These are phyloP conservation scores for Teinopalpus imperialis DNA, from an alignment of 2,888 invertebrate species.

Conservation along the genomic window DNA sequence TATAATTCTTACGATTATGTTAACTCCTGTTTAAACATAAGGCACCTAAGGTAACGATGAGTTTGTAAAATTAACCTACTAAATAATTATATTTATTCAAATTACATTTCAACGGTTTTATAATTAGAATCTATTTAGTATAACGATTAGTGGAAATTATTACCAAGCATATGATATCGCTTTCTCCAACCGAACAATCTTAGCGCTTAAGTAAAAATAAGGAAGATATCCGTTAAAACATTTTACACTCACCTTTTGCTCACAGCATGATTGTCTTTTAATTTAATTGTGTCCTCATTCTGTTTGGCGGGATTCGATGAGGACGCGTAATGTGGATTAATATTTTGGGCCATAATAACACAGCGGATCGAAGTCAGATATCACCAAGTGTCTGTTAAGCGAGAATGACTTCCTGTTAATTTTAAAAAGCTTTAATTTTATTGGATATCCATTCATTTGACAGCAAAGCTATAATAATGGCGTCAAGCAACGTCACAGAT, in stretches of 20 bases:
- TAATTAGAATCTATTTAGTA: background rate
- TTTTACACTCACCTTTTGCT: conserved; percentile 88
- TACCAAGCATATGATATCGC: background rate
- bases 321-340: conserved; percentile 89
- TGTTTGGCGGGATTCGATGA: conserved; percentile 89
- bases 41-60: conserved; percentile 1
- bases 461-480: conserved; percentile 62
- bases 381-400: conserved; percentile 69
- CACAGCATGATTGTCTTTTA: conserved; percentile 93
- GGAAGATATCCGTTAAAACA: conserved; percentile 28
- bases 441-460: conserved; percentile 67
- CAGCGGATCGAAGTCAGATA: conserved; percentile 52
- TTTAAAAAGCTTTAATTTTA: conserved; percentile 78
- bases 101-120: background rate
- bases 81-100: background rate
- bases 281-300: conserved; percentile 89
- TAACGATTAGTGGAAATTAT: background rate
- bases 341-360: conserved; percentile 91
- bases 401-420: conserved; percentile 70
- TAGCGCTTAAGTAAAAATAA: conserved; percentile 28
- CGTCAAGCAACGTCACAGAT: conserved; percentile 42
- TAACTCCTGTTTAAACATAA: conserved; percentile 6
- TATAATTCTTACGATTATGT: too few species aligned
- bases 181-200: conserved; percentile 6
- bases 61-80: conserved; percentile 4